Base-by-base conservation (phyloP, 2,113 vertebrate species). In the Phoxinus phoxinus region DNA sequence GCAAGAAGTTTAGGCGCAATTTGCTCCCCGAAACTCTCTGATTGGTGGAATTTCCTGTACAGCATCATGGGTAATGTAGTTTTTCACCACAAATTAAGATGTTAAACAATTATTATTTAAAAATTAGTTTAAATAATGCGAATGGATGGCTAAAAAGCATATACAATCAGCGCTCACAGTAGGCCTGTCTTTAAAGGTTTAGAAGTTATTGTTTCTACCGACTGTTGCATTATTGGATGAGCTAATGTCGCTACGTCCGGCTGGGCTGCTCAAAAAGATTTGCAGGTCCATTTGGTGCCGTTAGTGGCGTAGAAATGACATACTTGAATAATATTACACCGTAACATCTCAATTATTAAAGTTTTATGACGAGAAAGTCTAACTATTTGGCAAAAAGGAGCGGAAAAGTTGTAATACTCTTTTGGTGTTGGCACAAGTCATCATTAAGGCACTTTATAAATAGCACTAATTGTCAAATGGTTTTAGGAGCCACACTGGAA, bases 391-490 rank as follows among this genome's bases (percentile, higher is more conserved):
- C 51, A 84, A 41, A 79, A 84, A 84, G 19, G 23, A 73, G 74
- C 71, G 51, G 41, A 81, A 13, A 48, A 15, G n/a, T 30, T 56
- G 35, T 46, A 81, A 61, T 86, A 32, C 79, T 80, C 77, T n/a
- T 80, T 73, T 73, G 83, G 71, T 58, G 63, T 35, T 59, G 74
- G 67, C n/a, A 58, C 25, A 21, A 25, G 37, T 76, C 71, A 78
- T 58, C 4, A 81, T 88, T 58, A 86, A 88, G 81, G 85, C 81
- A 86, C 87, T 88, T 86, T 83, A 86, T 63, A 83, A 79, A 79
- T 85, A 51, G 25, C 61, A 83, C 41, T 88, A 85, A 53, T 32
- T 41, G 37, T 56, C 76, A 25, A 71, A 83, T 48, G 53, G 65
- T 27, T 81, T 81, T 61, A 15, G 71, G 48, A 77, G 61, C 48